Percentiles rank a stretch among this genome's conserved stretches.
Evolutionary conservation across 2,888 invertebrate genomes (phyloP).

Genomic region (Panzeria rudis): DNA sequence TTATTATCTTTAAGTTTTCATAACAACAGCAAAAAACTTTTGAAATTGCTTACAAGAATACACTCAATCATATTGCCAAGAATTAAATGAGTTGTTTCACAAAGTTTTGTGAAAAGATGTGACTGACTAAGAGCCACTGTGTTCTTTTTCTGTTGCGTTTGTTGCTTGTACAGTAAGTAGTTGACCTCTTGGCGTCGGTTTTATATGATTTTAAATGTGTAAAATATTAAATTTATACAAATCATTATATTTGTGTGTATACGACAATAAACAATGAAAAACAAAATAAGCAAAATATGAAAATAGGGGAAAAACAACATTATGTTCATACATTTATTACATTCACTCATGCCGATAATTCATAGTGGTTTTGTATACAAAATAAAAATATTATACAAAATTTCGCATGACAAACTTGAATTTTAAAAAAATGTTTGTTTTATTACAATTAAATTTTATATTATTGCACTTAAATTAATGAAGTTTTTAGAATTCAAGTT

Average conservation of each 20-base stretch:
- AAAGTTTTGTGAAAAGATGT: background rate
- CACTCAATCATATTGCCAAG: background rate
- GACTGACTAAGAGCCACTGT: background rate
- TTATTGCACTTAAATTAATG: background rate
- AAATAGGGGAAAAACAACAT: no score
- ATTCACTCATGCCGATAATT: background rate
- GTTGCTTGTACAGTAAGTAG: constrained; percentile 54
- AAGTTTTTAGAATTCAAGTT: background rate
- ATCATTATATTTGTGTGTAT: constrained; percentile 25
- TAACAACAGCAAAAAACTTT: background rate
- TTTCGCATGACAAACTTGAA: background rate
- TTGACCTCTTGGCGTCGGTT: constrained; percentile 69
- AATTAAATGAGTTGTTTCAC: background rate
- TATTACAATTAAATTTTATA: background rate
- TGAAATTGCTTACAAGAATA: background rate
- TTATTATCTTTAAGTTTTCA: background rate
- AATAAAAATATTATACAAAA: background rate
- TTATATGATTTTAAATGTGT: constrained; percentile 53
- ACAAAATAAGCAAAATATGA: background rate
- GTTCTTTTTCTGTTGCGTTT: background rate
- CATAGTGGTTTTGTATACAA: background rate
- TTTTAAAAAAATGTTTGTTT: background rate
- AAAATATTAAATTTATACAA: constrained; percentile 50
- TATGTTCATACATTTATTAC: background rate
- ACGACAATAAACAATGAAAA: constrained; percentile 4